phyloP scores from a whole-genome alignment of 2,888 invertebrate genomes.

The Aphidius colemani region DNA sequence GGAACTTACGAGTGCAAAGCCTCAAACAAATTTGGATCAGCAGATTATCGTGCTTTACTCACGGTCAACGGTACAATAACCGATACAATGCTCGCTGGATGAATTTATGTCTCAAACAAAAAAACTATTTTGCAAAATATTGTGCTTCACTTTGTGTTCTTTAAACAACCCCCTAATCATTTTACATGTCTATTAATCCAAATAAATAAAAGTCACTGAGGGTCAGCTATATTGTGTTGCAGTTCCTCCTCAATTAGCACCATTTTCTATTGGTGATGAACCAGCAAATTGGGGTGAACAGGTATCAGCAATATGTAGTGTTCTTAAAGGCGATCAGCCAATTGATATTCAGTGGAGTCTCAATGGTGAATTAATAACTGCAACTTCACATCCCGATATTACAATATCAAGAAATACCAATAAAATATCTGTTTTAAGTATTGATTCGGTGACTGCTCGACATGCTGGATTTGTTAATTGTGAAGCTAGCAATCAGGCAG shows the following conservation, averaged over 20 bases:
- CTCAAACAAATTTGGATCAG: slow-evolving; percentile 63
- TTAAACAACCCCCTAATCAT: slow-evolving; percentile 19
- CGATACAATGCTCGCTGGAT: background rate
- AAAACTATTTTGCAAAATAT: too few species aligned
- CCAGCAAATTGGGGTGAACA: slow-evolving; percentile 79
- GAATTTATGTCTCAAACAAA: background rate
- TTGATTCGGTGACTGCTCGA: slow-evolving; percentile 59
- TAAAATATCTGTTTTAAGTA: slow-evolving; percentile 57
- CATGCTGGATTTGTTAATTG: slow-evolving; percentile 63
- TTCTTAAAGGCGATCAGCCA: slow-evolving; percentile 80
- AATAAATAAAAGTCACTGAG: too few species aligned
- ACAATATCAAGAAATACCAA: slow-evolving; percentile 51
- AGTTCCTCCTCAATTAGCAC: slow-evolving; percentile 74
- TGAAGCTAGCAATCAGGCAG: slow-evolving; percentile 61
- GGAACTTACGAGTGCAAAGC: slow-evolving; percentile 65
- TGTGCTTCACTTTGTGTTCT: background rate
- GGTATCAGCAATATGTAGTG: slow-evolving; percentile 73
- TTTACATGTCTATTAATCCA: too few species aligned
- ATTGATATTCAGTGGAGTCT: slow-evolving; percentile 74
- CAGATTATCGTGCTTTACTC: slow-evolving; percentile 62
- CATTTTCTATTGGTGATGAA: slow-evolving; percentile 71
- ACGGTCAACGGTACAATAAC: slow-evolving; percentile 63
- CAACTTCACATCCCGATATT: slow-evolving; percentile 47
- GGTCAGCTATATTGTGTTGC: slow-evolving; percentile 36
- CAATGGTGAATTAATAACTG: slow-evolving; percentile 45